A percentile compares a stretch with the other conserved stretches of the same genome.
Conservation (phyloP, 2,797 vertebrate species). For the Diceros bicornis region DNA sequence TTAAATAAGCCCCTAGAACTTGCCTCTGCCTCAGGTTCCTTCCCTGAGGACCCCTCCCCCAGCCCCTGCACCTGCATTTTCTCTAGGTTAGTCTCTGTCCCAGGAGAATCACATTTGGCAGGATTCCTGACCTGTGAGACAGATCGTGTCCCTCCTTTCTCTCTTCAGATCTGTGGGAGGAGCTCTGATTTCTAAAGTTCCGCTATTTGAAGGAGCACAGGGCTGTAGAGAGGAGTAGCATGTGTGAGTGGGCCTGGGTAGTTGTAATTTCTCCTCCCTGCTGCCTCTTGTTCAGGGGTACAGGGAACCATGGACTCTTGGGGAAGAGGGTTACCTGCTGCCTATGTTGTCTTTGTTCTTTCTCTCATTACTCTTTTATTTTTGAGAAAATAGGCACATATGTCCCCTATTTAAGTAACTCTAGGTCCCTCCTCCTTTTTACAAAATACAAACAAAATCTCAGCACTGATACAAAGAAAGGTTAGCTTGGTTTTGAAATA, state of each 20-base stretch:
- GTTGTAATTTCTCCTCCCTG: neutral
- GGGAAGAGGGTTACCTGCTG: too few relatives aligned
- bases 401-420: neutral
- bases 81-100: neutral
- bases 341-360: neutral
- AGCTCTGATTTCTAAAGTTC: neutral
- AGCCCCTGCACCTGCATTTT: rapidly evolving
- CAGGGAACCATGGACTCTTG: too few relatives aligned
- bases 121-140: neutral
- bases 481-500: neutral
- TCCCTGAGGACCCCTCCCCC: neutral
- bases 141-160: rapidly evolving
- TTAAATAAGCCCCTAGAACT: neutral
- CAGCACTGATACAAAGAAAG: neutral
- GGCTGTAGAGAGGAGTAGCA: too few relatives aligned
- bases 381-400: neutral
- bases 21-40: neutral
- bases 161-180: neutral
- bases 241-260: rapidly evolving
- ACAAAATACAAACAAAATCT: neutral
- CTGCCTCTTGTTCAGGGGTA: too few relatives aligned
- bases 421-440: neutral
- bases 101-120: rapidly evolving
- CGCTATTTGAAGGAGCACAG: neutral
- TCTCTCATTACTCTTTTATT: neutral